phyloP scores from a whole-genome alignment of 2,113 vertebrate genomes.

The Stictonetta naevosa region DNA sequence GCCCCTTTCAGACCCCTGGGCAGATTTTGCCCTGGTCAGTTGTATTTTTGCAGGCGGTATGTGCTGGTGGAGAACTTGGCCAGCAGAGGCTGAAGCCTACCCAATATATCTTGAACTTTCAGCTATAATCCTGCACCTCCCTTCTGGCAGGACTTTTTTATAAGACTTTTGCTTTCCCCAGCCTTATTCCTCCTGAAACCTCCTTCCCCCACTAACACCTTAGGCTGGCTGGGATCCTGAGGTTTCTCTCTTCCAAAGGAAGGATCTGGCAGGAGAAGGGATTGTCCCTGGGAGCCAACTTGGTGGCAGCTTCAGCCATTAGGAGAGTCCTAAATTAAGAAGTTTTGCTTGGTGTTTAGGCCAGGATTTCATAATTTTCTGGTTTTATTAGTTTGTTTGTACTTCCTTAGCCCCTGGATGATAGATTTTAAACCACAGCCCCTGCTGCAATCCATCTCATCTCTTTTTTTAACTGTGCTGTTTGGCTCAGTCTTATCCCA shows the following conservation, averaged over 20 bases:
- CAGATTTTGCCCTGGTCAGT: neutral
- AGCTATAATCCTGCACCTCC: neutral
- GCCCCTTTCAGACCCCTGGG: neutral
- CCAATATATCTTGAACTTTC: neutral
- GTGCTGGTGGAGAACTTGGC: neutral
- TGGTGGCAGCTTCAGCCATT: constrained; percentile 28
- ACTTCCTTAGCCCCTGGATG: constrained; percentile 42
- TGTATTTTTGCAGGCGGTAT: neutral
- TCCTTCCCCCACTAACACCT: constrained; percentile 51
- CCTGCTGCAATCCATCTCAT: constrained; percentile 20
- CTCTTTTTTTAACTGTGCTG: constrained; percentile 37
- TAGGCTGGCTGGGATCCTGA: constrained; percentile 44
- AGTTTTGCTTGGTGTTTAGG: neutral
- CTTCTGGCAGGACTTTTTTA: constrained; percentile 27
- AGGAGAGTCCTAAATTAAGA: constrained; percentile 42
- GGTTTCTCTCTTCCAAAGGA: constrained; percentile 11
- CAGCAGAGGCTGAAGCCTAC: neutral
- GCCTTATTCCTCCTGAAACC: constrained; percentile 7
- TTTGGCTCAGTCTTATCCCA: neutral
- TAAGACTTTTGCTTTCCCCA: neutral
- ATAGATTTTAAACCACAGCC: constrained; percentile 31
- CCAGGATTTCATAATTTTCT: constrained; percentile 59
- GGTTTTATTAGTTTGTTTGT: constrained; percentile 68
- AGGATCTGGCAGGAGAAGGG: constrained; percentile 25
- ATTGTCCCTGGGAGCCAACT: constrained; percentile 21